Conservation (phyloP, 2,888 invertebrate genomes). For the Campaea margaritaria region DNA sequence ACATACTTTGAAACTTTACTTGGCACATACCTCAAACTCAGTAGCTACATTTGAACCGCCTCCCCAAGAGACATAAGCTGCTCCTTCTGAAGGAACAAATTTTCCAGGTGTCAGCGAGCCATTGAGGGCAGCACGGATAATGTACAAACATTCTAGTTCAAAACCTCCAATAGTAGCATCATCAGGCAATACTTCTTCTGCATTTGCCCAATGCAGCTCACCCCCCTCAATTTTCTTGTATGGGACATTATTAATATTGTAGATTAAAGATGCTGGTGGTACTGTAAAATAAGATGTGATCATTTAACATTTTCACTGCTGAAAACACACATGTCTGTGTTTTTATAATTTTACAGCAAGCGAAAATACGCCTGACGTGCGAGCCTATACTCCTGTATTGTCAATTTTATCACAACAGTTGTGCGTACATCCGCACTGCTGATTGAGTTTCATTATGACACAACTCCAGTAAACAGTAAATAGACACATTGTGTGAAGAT, state of each 20-base stretch:
- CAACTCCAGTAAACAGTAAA: no score
- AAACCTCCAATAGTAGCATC: slow-evolving; percentile 89
- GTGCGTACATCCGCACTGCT: no score
- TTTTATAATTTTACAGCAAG: no score
- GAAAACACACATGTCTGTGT: no score
- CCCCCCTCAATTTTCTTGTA: slow-evolving; percentile 60
- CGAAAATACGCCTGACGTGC: no score
- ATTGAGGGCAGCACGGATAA: slow-evolving; percentile 89
- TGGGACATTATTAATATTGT: slow-evolving; percentile 23
- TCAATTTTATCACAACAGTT: no score
- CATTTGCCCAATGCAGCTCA: slow-evolving; percentile 86
- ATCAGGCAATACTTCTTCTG: slow-evolving; percentile 88
- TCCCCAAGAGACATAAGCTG: slow-evolving; percentile 91
- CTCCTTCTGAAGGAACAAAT: slow-evolving; percentile 88
- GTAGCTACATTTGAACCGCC: slow-evolving; percentile 88
- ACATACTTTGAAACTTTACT: no score
- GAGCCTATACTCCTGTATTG: no score
- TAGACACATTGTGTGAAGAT: no score
- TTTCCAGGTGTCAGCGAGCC: slow-evolving; percentile 93
- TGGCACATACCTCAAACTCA: slow-evolving; percentile 86
- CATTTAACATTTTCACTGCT: no score
- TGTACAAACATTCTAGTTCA: slow-evolving; percentile 85
- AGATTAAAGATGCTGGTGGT: slow-evolving; percentile 46
- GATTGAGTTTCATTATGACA: no score
- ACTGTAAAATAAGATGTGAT: slow-evolving; percentile 50